Conservation (phyloP, 2,797 vertebrate species). For the Uromys caudimaculatus region DNA sequence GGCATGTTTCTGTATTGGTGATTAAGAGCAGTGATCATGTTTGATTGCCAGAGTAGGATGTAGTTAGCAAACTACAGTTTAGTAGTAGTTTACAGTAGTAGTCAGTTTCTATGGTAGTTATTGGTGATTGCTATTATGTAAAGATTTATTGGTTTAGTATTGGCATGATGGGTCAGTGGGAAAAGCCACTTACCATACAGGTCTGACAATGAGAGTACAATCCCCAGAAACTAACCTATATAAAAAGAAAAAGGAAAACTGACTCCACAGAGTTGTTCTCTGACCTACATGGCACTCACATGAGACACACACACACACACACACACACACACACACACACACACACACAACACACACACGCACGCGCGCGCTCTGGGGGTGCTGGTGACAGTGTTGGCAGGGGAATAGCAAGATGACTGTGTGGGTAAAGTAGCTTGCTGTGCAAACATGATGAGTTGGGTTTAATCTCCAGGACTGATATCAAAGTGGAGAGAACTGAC, state of each 20-base stretch:
- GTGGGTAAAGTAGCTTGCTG: background rate
- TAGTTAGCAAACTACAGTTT: background rate
- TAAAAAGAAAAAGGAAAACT: background rate
- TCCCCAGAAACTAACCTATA: background rate
- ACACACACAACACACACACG: background rate
- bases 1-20: background rate
- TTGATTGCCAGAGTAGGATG: background rate
- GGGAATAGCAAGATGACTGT: background rate
- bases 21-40: background rate
- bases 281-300: background rate
- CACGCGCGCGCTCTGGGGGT: background rate
- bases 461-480: background rate
- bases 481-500: background rate
- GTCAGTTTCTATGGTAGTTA: background rate
- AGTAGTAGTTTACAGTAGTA: no score
- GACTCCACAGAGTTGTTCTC: background rate
- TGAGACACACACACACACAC: background rate
- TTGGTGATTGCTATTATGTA: background rate
- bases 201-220: background rate
- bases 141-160: conserved; percentile 6
- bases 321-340: background rate
- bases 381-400: background rate
- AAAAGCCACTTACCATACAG: background rate
- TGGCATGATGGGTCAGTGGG: background rate
- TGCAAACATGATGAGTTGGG: background rate